Percentiles rank a stretch among this genome's conserved stretches.
These are phyloP conservation scores for Sphyrna mokarran DNA, from an alignment of 2,113 vertebrate species.

Conservation along the genomic window DNA sequence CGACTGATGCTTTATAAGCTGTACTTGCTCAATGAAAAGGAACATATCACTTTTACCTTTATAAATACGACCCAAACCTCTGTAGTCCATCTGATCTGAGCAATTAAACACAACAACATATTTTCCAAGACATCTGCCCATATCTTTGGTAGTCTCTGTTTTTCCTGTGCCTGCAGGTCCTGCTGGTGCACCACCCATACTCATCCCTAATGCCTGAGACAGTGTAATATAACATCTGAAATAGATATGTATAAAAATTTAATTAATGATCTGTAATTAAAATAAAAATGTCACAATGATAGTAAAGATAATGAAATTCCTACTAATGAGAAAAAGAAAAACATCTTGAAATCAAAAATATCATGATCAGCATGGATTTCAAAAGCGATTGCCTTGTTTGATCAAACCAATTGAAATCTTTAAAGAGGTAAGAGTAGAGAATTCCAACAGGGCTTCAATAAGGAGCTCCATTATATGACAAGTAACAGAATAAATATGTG, in stretches of 20 bases:
- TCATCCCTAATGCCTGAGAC: slow-evolving; percentile 57
- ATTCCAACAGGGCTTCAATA: background rate
- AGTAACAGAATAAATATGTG: no score
- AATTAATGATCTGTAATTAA: background rate
- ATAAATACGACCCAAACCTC: slow-evolving; percentile 58
- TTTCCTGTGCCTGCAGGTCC: slow-evolving; percentile 59
- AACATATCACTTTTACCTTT: slow-evolving; percentile 46
- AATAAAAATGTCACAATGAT: background rate
- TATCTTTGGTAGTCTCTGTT: slow-evolving; percentile 60
- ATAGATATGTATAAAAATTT: background rate
- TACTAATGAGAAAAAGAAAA: background rate
- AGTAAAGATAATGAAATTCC: background rate
- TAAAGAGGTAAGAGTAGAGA: background rate
- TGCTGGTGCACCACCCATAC: slow-evolving; percentile 58
- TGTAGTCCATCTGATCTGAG: slow-evolving; percentile 61
- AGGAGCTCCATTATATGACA: background rate
- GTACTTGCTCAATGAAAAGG: background rate
- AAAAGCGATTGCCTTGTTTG: background rate
- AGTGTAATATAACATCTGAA: slow-evolving; percentile 57
- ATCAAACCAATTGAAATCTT: background rate
- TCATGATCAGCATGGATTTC: background rate
- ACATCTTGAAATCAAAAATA: background rate
- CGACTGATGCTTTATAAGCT: background rate
- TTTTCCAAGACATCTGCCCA: slow-evolving; percentile 59
- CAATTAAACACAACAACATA: slow-evolving; percentile 62